phyloP scores from a whole-genome alignment of 1,140 invertebrate species.

The Drosophila carrolli region DNA sequence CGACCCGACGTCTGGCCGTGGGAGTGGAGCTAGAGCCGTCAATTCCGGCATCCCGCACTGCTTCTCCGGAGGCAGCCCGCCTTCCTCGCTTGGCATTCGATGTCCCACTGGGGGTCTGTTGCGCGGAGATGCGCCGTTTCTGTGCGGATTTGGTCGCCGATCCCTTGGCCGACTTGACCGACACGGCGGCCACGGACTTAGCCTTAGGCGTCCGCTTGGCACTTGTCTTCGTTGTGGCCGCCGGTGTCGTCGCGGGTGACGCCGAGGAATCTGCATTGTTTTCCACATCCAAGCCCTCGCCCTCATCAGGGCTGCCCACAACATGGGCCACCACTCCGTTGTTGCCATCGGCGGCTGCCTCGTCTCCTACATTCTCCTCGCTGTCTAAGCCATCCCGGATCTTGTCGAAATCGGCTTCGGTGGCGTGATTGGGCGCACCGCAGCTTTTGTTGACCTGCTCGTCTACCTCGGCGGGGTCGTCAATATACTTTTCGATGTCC shows the following conservation, averaged over 20 bases:
- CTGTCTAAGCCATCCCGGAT: conserved; percentile 86
- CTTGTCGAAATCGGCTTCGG: conserved; percentile 89
- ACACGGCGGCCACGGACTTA: conserved; percentile 63
- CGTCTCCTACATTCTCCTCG: conserved; percentile 82
- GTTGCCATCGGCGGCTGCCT: conserved; percentile 69
- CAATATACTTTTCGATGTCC: conserved; percentile 94
- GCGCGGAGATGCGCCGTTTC: conserved; percentile 69
- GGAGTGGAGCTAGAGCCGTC: conserved; percentile 55
- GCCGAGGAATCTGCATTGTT: conserved; percentile 53
- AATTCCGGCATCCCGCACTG: not conserved
- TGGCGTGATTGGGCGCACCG: conserved; percentile 69
- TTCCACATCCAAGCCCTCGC: conserved; percentile 33
- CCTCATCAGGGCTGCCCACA: conserved; percentile 69
- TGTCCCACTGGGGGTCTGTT: conserved; percentile 55
- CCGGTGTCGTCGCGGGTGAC: conserved; percentile 51
- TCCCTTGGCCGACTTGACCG: conserved; percentile 55
- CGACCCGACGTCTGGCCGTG: conserved; percentile 49
- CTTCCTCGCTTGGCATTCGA: conserved; percentile 49
- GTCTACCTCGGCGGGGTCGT: conserved; percentile 87
- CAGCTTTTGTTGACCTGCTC: conserved; percentile 84
- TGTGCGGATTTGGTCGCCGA: conserved; percentile 67
- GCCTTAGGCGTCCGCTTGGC: conserved; percentile 73
- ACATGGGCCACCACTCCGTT: conserved; percentile 71
- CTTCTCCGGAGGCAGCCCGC: conserved; percentile 51
- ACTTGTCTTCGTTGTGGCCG: conserved; percentile 41